Percentiles rank a stretch among this genome's conserved stretches.
These are phyloP conservation scores for Polia nebulosa DNA, from an alignment of 2,888 invertebrate species.

Conservation along the genomic window DNA sequence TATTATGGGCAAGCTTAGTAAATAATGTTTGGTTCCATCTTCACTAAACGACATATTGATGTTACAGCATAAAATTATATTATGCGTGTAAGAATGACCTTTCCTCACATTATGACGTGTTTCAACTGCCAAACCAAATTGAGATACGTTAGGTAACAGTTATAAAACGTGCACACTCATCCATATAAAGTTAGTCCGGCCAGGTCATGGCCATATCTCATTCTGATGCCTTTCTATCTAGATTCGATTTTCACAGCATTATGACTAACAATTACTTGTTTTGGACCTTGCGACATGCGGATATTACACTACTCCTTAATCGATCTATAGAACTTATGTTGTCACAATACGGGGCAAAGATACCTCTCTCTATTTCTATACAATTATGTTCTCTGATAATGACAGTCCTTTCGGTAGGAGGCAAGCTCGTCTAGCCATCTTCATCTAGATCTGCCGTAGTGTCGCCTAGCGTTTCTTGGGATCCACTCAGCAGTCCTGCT, in stretches of 20 bases:
- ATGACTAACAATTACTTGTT: slow-evolving; percentile 13
- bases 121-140: slow-evolving; percentile 15
- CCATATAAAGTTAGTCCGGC: slow-evolving; percentile 19
- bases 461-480: too few relatives aligned
- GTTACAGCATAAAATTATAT: slow-evolving; percentile 9
- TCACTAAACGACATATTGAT: not conserved
- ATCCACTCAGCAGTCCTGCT: too few relatives aligned
- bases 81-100: slow-evolving; percentile 30
- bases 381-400: too few relatives aligned
- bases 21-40: not conserved
- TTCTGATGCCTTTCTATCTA: slow-evolving; percentile 35
- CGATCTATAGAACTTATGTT: not conserved
- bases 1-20: not conserved
- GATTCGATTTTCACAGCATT: slow-evolving; percentile 19
- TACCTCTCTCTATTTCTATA: too few relatives aligned
- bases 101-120: slow-evolving; percentile 19
- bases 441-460: too few relatives aligned
- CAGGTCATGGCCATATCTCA: slow-evolving; percentile 43
- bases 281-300: not conserved
- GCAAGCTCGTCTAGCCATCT: not conserved
- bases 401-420: not conserved
- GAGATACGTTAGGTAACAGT: slow-evolving; percentile 35
- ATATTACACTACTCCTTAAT: not conserved
- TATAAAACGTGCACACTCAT: slow-evolving; percentile 32
- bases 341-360: too few relatives aligned